Base-by-base conservation (phyloP, 2,888 invertebrate species). In the Ephialtes manifestator region DNA sequence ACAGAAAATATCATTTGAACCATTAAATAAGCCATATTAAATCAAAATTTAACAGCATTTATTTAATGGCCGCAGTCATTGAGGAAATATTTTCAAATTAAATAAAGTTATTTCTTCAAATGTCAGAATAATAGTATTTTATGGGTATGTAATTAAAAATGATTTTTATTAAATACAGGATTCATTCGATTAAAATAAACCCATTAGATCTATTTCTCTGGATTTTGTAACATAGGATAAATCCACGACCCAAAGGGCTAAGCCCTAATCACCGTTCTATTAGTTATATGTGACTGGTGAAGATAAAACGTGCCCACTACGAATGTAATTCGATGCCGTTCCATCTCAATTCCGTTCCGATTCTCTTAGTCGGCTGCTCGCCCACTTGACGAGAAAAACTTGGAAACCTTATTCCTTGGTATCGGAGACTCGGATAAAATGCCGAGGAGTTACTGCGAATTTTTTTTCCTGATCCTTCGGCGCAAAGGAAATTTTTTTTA, bases 331-430 rank as follows among this genome's bases (percentile, higher is more conserved):
- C 28, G 28, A 46, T 48, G n/a, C 46, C 68, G 28, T 48, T 68
- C 28, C 48, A 48, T 68, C 48, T 68, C 48, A 68, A 68, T 68
- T 28, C 24, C 31, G n/a, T 13, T 43, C 20, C 67, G 67, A 15
- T 24, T 24, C 48, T 13, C 31, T 28, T 20, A 46, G 15, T 20
- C 28, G 2, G 20, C 18, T n/a, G 46, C 13, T 46, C 20, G 46
- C n/a, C n/a, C 20, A 28, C 65, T 20, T 5, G 65, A 20, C 65
- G 43, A 67, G 43, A 67, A 67, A 67, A 67, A 67, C 65, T 67
- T 24, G 43, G 65, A 67, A 67, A 43, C 43, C 65, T 39, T 24
- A 43, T 20, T 39, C 20, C 65, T 18, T 10, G 20, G 43, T 67
- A 39, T 20, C 20, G 43, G 20, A 4, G 15, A 20, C 24, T 15